A percentile compares a stretch with the other conserved stretches of the same genome.
These are phyloP conservation scores for Bradynema listronoti DNA, from an alignment of 1,140 invertebrate species.

Conservation along the genomic window DNA sequence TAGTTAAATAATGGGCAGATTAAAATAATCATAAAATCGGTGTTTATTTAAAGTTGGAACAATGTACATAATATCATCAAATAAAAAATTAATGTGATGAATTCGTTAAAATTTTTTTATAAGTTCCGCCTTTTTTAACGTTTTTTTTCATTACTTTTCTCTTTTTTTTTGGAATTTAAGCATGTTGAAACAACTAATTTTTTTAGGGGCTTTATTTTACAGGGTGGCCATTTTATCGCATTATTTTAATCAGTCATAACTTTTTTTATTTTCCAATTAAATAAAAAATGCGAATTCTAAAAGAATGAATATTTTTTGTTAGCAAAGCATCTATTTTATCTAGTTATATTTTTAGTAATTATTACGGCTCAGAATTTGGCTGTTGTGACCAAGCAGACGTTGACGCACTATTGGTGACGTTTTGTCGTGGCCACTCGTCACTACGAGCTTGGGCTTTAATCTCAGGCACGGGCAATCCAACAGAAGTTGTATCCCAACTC, in stretches of 20 bases:
- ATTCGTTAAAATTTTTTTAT: neutral
- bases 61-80: neutral
- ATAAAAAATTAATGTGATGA: constrained; percentile 16
- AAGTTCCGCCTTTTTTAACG: neutral
- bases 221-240: too few relatives aligned
- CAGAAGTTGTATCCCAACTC: too few relatives aligned
- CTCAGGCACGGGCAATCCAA: too few relatives aligned
- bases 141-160: neutral
- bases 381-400: constrained; percentile 55
- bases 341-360: constrained; percentile 36
- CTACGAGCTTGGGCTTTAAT: constrained; percentile 53
- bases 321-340: too few relatives aligned
- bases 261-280: too few relatives aligned
- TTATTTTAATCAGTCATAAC: too few relatives aligned
- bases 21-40: constrained; percentile 2
- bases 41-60: constrained; percentile 9
- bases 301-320: too few relatives aligned
- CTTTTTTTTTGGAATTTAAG: too few relatives aligned
- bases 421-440: constrained; percentile 47
- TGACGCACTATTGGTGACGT: constrained; percentile 52
- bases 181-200: too few relatives aligned
- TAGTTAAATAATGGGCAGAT: too few relatives aligned
- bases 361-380: constrained; percentile 50
- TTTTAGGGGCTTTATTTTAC: too few relatives aligned
- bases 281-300: too few relatives aligned